These are phyloP conservation scores for Pangasianodon gigas DNA, from an alignment of 2,113 vertebrate genomes.

Conservation along the genomic window DNA sequence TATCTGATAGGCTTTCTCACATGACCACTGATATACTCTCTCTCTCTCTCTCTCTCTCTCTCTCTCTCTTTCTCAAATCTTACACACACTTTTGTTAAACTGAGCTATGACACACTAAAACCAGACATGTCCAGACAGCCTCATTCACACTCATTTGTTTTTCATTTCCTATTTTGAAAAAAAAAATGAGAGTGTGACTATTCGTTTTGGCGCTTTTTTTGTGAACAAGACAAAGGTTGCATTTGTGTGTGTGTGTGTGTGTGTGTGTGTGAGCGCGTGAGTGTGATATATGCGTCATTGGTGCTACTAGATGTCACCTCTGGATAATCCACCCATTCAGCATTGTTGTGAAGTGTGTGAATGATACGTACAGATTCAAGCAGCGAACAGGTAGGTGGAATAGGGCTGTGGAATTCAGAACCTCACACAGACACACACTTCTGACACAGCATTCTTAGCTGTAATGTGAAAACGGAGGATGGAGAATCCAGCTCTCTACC, in stretches of 20 bases:
- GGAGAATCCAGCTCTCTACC: background rate
- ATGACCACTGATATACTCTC: too few species aligned
- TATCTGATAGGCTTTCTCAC: too few species aligned
- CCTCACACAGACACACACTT: slow-evolving; percentile 2
- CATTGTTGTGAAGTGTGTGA: slow-evolving; percentile 18
- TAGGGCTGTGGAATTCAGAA: background rate
- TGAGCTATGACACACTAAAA: background rate
- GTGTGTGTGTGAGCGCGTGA: background rate
- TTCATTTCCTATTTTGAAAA: slow-evolving; percentile 15
- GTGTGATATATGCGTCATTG: slow-evolving; percentile 2
- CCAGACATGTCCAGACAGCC: background rate
- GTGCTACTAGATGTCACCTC: background rate
- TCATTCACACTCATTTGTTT: slow-evolving; percentile 5
- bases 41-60: background rate
- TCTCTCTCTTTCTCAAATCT: background rate
- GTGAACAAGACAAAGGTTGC: background rate
- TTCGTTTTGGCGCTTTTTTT: background rate
- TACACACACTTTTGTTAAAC: background rate
- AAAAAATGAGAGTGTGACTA: background rate
- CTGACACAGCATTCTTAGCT: background rate
- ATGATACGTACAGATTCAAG: background rate
- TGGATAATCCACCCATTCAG: background rate
- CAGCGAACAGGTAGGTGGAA: background rate
- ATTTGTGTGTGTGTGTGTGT: slow-evolving; percentile 12
- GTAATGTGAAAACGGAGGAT: background rate